phyloP scores from a whole-genome alignment of 2,797 vertebrate species.

The Onychomys leucogaster region DNA sequence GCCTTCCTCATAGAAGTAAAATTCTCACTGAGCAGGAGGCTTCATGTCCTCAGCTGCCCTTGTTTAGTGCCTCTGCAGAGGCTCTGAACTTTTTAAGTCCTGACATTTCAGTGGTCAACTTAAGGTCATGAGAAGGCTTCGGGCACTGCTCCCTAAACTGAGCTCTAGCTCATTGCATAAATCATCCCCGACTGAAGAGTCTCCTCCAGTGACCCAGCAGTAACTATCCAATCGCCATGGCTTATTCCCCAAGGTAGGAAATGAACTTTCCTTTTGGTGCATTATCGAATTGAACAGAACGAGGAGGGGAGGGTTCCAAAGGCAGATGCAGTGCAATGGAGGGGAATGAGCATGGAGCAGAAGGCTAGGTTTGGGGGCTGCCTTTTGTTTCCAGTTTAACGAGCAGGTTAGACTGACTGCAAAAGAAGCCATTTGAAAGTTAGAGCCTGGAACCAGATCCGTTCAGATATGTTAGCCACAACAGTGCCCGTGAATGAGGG shows the following conservation, averaged over 20 bases:
- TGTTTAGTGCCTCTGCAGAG: neutral
- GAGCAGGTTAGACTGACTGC: neutral
- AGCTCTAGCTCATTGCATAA: neutral
- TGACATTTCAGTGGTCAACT: neutral
- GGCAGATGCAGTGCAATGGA: neutral
- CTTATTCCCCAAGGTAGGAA: slow-evolving; percentile 18
- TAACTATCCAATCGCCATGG: neutral
- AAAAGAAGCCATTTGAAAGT: neutral
- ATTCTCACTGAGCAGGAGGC: neutral
- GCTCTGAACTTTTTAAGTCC: neutral
- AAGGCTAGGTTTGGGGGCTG: neutral
- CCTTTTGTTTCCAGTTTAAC: slow-evolving; percentile 10
- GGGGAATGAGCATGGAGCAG: neutral
- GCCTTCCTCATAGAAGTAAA: neutral
- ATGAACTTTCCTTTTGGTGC: neutral
- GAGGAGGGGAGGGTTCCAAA: neutral
- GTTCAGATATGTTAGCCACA: neutral
- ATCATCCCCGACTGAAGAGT: neutral
- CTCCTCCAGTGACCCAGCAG: neutral
- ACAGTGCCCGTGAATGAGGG: neutral
- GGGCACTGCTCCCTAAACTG: neutral
- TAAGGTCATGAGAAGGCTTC: neutral
- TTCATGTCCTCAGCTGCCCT: neutral
- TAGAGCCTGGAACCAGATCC: neutral
- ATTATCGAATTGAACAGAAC: neutral